A percentile compares a stretch with the other conserved stretches of the same genome.
These are phyloP conservation scores for Diaphora mendica DNA, from an alignment of 2,888 invertebrate species.

Conservation along the genomic window DNA sequence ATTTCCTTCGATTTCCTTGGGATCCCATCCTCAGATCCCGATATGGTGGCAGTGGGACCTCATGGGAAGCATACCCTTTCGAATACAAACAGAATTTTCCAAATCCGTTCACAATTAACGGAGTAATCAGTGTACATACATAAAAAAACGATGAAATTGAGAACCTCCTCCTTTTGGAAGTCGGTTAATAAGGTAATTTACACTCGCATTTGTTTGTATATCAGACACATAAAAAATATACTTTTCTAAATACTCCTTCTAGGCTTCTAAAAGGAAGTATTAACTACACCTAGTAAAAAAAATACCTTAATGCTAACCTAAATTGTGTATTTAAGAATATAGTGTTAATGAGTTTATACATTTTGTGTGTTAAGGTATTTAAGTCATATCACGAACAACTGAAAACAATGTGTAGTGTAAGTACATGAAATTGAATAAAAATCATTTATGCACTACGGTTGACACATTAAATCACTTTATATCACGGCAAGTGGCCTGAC, in stretches of 20 bases:
- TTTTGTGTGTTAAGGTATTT: slow-evolving; percentile 24
- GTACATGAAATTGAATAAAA: not conserved
- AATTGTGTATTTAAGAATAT: slow-evolving; percentile 15
- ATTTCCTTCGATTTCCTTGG: too few relatives aligned
- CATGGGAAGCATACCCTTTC: too few relatives aligned
- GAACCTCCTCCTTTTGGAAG: too few relatives aligned
- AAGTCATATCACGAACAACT: slow-evolving; percentile 29
- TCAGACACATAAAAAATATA: not conserved
- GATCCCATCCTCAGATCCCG: too few relatives aligned
- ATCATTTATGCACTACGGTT: not conserved
- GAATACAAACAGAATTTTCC: too few relatives aligned
- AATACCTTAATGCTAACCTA: slow-evolving; percentile 25
- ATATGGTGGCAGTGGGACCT: too few relatives aligned
- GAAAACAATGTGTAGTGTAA: slow-evolving; percentile 20
- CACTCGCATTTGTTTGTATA: not conserved
- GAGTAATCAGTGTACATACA: too few relatives aligned
- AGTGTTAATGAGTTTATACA: slow-evolving; percentile 35
- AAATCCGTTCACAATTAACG: too few relatives aligned
- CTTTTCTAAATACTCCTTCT: slow-evolving; percentile 24
- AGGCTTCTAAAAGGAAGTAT: too few relatives aligned
- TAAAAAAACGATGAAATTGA: too few relatives aligned
- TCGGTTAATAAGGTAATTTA: not conserved
- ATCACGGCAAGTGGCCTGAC: not conserved
- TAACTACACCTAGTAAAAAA: too few relatives aligned
- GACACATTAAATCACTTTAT: not conserved